Evolutionary conservation across 2,888 invertebrate genomes (phyloP).

Genomic region (Dasypogon diadema): DNA sequence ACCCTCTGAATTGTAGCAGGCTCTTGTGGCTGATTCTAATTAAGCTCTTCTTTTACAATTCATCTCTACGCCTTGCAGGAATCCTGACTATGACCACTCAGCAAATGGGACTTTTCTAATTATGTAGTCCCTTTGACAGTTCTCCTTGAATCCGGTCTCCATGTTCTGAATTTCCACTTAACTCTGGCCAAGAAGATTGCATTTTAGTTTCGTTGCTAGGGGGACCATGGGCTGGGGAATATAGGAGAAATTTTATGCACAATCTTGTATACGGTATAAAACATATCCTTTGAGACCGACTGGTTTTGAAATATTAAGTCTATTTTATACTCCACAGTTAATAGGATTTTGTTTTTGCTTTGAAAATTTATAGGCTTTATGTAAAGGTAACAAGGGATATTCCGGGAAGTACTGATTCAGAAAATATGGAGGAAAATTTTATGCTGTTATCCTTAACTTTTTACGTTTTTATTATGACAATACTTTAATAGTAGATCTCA

Average conservation of each 20-base stretch:
- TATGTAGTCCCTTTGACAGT: constrained; percentile 39
- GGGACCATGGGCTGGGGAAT: neutral
- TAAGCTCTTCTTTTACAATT: constrained; percentile 13
- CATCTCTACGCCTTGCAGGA: neutral
- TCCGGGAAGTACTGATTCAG: too few species aligned
- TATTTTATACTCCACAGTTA: constrained; percentile 22
- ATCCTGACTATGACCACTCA: neutral
- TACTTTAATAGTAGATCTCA: too few species aligned
- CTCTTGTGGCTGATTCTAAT: constrained; percentile 30
- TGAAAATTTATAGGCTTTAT: too few species aligned
- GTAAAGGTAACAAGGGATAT: too few species aligned
- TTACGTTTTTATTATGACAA: too few species aligned
- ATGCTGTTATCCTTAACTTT: too few species aligned
- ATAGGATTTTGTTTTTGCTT: constrained; percentile 21
- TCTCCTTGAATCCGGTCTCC: constrained; percentile 12
- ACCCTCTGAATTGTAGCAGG: neutral
- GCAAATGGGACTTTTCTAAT: constrained; percentile 16
- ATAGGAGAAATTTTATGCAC: constrained; percentile 13
- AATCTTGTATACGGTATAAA: neutral
- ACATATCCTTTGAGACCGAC: neutral
- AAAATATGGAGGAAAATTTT: too few species aligned
- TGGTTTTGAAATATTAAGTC: constrained; percentile 27
- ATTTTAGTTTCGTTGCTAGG: neutral
- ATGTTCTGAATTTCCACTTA: constrained; percentile 10
- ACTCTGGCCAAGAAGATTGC: constrained; percentile 19